Evolutionary conservation across 2,888 invertebrate species (phyloP), one percentile per base, ranked within the genome.

Genomic region (Julus scanicus): DNA sequence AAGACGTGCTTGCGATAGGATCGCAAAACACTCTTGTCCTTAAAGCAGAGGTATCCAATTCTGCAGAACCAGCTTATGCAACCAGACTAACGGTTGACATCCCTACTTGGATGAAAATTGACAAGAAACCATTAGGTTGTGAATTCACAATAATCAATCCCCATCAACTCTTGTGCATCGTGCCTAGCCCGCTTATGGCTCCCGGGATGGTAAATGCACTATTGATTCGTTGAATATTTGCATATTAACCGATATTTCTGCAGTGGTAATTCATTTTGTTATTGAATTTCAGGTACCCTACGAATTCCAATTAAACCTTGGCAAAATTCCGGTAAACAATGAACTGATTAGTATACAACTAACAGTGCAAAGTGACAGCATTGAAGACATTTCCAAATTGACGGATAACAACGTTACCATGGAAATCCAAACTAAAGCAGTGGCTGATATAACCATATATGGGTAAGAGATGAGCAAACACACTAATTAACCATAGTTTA

Each of bases 51-150:
- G n/a, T 88, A 15, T 86, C 20, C 9, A 88, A 88, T 40, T 71
- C 86, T 11, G 86, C 39, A 63, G 88, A 88, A 48, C 20, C 57
- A 20, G 88, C 88, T 8, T 88, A 85, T 84, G 53, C 63, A 17
- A 86, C 88, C 13, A 85, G 20, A 13, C 63, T 88, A 0, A 63
- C 37, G 40, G 37, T 88, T 6, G 86, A 85, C 17, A 17, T 88
- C 20, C 88, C 88, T 37, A 37, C 9, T 39, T 88, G 88, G 88
- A 88, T 88, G 88, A 20, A 17, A 13, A 57, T 88, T n/a, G 86
- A 86, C 63, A 49, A 86, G n/a, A 85, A 63, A 9, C 88, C 88
- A 9, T 40, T 86, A 13, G 40, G 15, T 40, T 88, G 88, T 39
- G 88, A 84, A 15, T 84, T 84, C 84, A 84, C 84, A 40, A 37